phyloP scores from a whole-genome alignment of 2,113 vertebrate genomes.

The Coryphaenoides rupestris region DNA sequence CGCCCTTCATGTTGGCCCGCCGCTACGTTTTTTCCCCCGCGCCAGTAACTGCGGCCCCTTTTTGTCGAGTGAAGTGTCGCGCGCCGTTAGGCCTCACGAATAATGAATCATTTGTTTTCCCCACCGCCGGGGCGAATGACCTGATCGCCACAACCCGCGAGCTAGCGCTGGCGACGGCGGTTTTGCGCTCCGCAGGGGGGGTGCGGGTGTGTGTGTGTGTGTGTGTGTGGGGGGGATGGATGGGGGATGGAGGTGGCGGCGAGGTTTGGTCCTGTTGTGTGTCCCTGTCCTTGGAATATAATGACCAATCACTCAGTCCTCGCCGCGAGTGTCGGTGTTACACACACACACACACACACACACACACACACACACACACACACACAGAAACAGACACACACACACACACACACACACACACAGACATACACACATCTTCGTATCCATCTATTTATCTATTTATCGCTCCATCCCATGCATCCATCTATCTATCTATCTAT shows the following conservation, averaged over 20 bases:
- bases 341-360: too few species aligned
- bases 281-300: conserved; percentile 49
- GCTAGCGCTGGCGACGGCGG: conserved; percentile 29
- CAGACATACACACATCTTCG: too few species aligned
- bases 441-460: too few species aligned
- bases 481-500: neutral
- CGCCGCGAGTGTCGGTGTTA: conserved; percentile 41
- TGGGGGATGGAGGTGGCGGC: too few species aligned
- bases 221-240: too few species aligned
- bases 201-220: too few species aligned
- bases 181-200: conserved; percentile 32
- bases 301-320: conserved; percentile 53
- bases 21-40: too few species aligned
- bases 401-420: conserved; percentile 4
- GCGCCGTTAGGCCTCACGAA: conserved; percentile 66
- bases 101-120: conserved; percentile 73
- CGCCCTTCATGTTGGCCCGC: conserved; percentile 91
- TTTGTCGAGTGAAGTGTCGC: conserved; percentile 69
- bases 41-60: conserved; percentile 65
- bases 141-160: conserved; percentile 32
- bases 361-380: too few species aligned
- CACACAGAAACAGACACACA: neutral
- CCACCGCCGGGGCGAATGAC: conserved; percentile 57
- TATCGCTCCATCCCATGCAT: too few species aligned
- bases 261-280: conserved; percentile 49